These are phyloP conservation scores for Pipistrellus pygmaeus DNA, from an alignment of 2,797 vertebrate species.

Conservation along the genomic window DNA sequence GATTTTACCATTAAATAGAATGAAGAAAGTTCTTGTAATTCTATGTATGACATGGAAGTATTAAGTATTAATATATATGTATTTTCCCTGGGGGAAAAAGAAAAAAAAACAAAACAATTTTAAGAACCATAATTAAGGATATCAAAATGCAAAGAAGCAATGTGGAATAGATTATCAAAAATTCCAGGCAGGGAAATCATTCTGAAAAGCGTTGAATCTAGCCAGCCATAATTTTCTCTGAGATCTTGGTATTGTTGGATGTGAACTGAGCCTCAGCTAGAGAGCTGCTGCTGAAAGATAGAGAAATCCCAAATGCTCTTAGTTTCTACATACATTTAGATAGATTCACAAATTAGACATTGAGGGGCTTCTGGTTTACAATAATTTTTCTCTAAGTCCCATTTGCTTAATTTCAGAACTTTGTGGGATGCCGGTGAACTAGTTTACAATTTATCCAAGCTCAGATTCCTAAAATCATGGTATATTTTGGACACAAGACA, in stretches of 20 bases:
- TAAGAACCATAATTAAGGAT: not conserved
- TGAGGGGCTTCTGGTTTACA: not conserved
- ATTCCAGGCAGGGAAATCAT: not conserved
- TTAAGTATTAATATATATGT: not conserved
- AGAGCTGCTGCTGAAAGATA: not conserved
- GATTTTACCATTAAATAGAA: not conserved
- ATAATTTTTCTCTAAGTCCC: not conserved
- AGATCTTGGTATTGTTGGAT: not conserved
- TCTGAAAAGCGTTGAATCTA: not conserved
- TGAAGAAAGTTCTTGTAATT: not conserved
- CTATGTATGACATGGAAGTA: not conserved
- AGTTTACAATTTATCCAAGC: not conserved
- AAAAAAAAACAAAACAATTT: not conserved
- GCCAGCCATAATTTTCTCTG: not conserved
- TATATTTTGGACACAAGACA: not conserved
- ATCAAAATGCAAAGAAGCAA: not conserved
- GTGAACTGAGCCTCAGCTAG: not conserved
- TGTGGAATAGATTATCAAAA: not conserved
- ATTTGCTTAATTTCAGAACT: not conserved
- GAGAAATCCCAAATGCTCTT: not conserved
- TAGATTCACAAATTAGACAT: not conserved
- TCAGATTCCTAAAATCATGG: not conserved
- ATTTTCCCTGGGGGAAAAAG: not conserved
- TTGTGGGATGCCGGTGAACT: not conserved
- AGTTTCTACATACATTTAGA: not conserved